These are phyloP conservation scores for Drosophila subobscura DNA, from an alignment of 1,140 invertebrate species.

Conservation along the genomic window DNA sequence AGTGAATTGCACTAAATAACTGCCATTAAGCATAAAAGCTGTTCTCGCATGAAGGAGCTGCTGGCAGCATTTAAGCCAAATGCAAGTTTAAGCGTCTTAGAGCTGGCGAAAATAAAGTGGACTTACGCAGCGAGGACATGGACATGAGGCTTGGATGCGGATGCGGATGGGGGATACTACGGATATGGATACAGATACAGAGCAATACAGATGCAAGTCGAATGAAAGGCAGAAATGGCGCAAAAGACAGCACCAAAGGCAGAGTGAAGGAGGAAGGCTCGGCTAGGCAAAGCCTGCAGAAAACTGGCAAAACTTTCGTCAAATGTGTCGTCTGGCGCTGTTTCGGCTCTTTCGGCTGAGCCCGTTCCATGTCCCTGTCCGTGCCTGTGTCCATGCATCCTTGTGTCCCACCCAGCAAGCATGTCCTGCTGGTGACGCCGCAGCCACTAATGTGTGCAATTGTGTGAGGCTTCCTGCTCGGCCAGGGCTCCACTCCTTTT, in stretches of 20 bases:
- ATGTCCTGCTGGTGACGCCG: constrained; percentile 21
- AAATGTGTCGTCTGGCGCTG: constrained; percentile 47
- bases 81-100: constrained; percentile 78
- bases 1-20: constrained; percentile 82
- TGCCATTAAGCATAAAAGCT: constrained; percentile 82
- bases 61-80: constrained; percentile 78
- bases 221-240: constrained; percentile 62
- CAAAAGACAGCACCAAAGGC: constrained; percentile 26
- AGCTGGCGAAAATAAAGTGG: constrained; percentile 72
- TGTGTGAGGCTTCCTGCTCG: constrained; percentile 42
- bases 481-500: constrained; percentile 1
- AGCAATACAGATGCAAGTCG: constrained; percentile 37
- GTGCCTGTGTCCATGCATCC: too few relatives aligned
- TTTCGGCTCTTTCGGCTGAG: constrained; percentile 13
- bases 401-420: too few relatives aligned
- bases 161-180: constrained; percentile 12
- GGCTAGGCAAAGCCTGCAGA: constrained; percentile 36
- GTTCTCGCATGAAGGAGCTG: constrained; percentile 77
- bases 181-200: constrained; percentile 4
- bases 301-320: constrained; percentile 60
- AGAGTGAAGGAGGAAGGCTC: constrained; percentile 9
- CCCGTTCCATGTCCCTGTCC: neutral
- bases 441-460: constrained; percentile 62
- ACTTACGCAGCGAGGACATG: constrained; percentile 62
- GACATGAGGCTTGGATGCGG: constrained; percentile 14